Evolutionary conservation across 1,140 invertebrate genomes (phyloP).

Genomic region (Diorhabda elongata): DNA sequence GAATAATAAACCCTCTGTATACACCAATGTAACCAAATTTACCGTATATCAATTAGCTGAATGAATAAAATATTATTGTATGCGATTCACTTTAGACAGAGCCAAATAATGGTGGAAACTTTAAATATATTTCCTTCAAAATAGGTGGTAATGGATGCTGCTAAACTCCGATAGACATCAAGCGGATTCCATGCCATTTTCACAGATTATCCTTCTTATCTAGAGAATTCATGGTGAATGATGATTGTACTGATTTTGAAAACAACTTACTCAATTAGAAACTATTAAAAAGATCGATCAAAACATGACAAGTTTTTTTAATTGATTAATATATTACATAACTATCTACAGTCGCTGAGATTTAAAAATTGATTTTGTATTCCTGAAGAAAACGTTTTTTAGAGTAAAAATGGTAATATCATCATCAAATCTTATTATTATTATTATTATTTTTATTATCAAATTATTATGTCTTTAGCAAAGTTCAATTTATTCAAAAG

Average conservation of each 20-base stretch:
- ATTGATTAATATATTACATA: too few species aligned
- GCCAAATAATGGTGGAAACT: background rate
- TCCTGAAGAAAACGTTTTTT: too few species aligned
- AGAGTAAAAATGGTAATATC: too few species aligned
- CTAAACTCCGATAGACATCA: conserved; percentile 2
- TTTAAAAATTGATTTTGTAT: too few species aligned
- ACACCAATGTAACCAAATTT: background rate
- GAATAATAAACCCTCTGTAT: too few species aligned
- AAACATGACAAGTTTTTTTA: too few species aligned
- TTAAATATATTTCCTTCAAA: conserved; percentile 1
- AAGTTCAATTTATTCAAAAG: too few species aligned
- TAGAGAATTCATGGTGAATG: background rate
- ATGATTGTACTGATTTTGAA: background rate
- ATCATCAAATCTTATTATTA: too few species aligned
- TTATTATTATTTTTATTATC: too few species aligned
- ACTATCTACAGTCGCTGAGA: too few species aligned
- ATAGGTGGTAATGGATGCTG: conserved; percentile 1
- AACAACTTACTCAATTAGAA: background rate
- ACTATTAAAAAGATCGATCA: too few species aligned
- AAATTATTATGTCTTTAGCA: too few species aligned
- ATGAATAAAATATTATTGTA: background rate
- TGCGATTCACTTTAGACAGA: background rate
- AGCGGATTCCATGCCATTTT: background rate
- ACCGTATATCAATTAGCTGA: background rate
- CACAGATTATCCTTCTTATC: background rate